Percentiles rank a stretch among this genome's conserved stretches.
Evolutionary conservation across 2,797 vertebrate species (phyloP).

Genomic region (Oreochromis mossambicus): DNA sequence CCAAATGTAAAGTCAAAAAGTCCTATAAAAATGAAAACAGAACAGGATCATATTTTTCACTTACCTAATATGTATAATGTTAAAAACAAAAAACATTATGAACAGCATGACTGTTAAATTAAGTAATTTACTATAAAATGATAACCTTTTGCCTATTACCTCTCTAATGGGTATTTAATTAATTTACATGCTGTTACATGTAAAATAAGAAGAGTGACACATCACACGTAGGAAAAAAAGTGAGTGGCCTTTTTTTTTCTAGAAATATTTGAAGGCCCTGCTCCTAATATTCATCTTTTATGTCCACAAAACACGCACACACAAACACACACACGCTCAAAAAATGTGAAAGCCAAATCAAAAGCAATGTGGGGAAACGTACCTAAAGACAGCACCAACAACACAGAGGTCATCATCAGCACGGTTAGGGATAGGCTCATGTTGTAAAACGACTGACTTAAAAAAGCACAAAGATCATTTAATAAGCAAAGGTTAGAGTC

Average conservation of each 20-base stretch:
- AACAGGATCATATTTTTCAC: neutral
- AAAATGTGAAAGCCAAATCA: neutral
- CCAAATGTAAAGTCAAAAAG: neutral
- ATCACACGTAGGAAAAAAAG: neutral
- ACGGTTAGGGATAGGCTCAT: neutral
- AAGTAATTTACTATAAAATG: no score
- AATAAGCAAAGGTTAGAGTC: neutral
- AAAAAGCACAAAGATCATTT: neutral
- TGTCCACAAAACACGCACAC: neutral
- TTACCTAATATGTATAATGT: neutral
- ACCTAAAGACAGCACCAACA: slow-evolving; percentile 41
- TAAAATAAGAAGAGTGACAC: neutral
- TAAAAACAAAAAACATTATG: neutral
- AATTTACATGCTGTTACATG: neutral
- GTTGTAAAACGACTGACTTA: neutral
- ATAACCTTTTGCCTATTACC: neutral
- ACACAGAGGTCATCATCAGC: neutral
- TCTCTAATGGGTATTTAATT: neutral
- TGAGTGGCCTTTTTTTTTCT: neutral
- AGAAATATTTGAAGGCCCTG: neutral
- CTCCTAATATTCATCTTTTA: neutral
- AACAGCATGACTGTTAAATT: neutral
- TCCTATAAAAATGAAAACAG: neutral
- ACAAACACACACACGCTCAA: neutral
- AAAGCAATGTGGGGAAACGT: neutral